These are phyloP conservation scores for Cossypha heuglini DNA, from an alignment of 2,797 vertebrate species.

Conservation along the genomic window DNA sequence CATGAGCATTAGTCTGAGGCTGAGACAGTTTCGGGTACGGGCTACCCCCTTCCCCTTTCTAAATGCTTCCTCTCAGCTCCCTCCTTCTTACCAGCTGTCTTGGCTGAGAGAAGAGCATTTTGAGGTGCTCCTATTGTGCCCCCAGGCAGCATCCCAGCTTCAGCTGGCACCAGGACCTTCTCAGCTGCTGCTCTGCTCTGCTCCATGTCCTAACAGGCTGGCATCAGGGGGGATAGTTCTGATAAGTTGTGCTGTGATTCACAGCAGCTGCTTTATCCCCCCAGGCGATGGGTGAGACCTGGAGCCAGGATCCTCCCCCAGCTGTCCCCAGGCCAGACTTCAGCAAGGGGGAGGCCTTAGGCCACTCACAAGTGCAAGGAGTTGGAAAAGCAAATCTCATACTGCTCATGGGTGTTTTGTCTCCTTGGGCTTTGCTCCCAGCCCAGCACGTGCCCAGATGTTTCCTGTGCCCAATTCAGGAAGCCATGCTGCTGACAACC, in stretches of 20 bases:
- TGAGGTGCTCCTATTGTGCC: neutral
- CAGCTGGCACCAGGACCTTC: neutral
- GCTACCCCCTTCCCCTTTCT: neutral
- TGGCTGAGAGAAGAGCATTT: neutral
- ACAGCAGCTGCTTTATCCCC: neutral
- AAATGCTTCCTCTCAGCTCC: neutral
- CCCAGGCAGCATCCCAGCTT: neutral
- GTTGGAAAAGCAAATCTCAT: neutral
- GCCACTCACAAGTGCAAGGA: neutral
- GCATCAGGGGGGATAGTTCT: neutral
- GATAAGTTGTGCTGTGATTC: neutral
- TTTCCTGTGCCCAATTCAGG: rapidly evolving
- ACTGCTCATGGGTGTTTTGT: rapidly evolving
- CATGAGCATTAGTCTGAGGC: neutral
- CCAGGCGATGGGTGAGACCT: neutral
- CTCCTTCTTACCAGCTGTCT: neutral
- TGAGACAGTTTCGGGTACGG: neutral
- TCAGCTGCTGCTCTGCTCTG: neutral
- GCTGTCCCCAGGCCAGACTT: neutral
- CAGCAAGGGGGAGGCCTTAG: neutral
- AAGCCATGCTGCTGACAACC: rapidly evolving
- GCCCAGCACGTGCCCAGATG: rapidly evolving
- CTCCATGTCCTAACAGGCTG: neutral
- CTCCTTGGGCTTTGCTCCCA: neutral
- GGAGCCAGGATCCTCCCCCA: neutral